A percentile compares a stretch with the other conserved stretches of the same genome.
These are phyloP conservation scores for Pyrrhopygopsis socrates DNA, from an alignment of 2,888 invertebrate species.

Conservation along the genomic window DNA sequence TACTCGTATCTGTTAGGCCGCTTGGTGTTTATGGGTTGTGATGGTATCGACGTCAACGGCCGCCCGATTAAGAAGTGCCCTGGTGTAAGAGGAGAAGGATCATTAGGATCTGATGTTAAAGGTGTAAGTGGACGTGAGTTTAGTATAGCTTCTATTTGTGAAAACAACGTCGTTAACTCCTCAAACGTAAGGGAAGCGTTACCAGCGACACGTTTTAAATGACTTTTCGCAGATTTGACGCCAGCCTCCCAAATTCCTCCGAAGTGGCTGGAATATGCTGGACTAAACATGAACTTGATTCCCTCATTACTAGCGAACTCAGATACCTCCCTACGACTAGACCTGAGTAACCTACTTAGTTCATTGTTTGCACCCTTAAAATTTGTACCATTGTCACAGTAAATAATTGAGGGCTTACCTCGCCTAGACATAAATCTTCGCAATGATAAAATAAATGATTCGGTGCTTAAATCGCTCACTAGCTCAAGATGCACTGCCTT, in stretches of 20 bases:
- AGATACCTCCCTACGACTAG: slow-evolving; percentile 12
- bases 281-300: no score
- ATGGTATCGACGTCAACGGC: no score
- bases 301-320: not conserved
- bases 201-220: no score
- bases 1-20: no score
- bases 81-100: no score
- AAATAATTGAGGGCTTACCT: slow-evolving; percentile 40
- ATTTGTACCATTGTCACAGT: slow-evolving; percentile 45
- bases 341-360: slow-evolving; percentile 60
- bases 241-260: no score
- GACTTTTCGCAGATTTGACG: no score
- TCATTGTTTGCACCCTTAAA: slow-evolving; percentile 63
- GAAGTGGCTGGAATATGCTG: no score
- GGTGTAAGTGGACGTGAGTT: slow-evolving; percentile 51
- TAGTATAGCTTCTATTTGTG: slow-evolving; percentile 54
- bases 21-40: no score
- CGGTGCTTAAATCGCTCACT: slow-evolving; percentile 38
- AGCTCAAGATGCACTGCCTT: slow-evolving; percentile 45
- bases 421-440: slow-evolving; percentile 45
- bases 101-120: slow-evolving; percentile 3
- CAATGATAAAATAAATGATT: slow-evolving; percentile 36
- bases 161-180: slow-evolving; percentile 1
- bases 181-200: no score
- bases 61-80: no score